Evolutionary conservation across 1,140 invertebrate genomes (phyloP), one percentile per base, ranked within the genome.

Genomic region (Chrysoperla carnea): DNA sequence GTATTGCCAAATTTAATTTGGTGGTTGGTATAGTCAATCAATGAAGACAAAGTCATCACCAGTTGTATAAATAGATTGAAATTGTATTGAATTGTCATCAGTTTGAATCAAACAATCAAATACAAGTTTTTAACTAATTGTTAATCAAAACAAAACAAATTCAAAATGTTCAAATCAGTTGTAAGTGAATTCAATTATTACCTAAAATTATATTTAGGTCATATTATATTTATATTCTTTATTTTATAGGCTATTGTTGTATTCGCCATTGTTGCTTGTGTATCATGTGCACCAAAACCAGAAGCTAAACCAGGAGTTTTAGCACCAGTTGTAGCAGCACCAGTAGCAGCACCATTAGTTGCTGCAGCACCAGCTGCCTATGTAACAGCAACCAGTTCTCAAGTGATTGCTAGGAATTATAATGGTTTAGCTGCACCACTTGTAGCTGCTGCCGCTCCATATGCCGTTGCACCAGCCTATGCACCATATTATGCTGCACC

Each of bases 401-500:
- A 73, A 51, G 68, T 70, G 23, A 48, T 72, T 29, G 57, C 69
- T 7, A 67, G 70, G 41, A 72, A 72, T 50, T 70, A 67, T 53
- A 72, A 73, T 46, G 57, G 57, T 0, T 47, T 60, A 8, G 42
- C 43, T 37, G 46, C 49, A 29, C 42, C 49, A 6, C 31, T 39
- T 9, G 29, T 46, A 12, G 35, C 43, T 38, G 40, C 47, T 39
- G 41, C 38, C 39, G 42, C 45, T 31, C 29, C 40, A n/a, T 31
- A 27, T 9, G 43, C 49, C 13, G 56, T 62, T 43, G 43, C 60
- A 5, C 47, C 65, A 8, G 60, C 57, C 31, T 56, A 59, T n/a
- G 54, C 62, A 1, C 33, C 61, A 1, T 6, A 12, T 3, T 6
- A 14, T 4, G 40, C 29, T 13, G 1, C 28, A 31, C 27, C 40